Conservation (phyloP, 2,113 vertebrate species). For the Halcyon malimbica region DNA sequence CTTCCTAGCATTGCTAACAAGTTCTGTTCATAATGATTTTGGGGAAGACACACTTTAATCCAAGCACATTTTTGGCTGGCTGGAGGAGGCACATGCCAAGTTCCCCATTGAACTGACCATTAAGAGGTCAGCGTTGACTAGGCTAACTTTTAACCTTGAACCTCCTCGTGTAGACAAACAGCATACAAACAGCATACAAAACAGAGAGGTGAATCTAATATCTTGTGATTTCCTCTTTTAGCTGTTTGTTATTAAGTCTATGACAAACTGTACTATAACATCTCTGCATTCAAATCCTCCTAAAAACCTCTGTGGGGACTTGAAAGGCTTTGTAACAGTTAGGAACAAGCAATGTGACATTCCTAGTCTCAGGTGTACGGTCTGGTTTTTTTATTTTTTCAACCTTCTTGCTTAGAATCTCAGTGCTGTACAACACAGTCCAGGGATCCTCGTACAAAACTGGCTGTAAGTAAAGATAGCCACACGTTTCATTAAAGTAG, state of each 20-base stretch:
- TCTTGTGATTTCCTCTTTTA: background rate
- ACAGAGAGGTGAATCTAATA: background rate
- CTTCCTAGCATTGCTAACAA: background rate
- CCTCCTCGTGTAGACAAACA: background rate
- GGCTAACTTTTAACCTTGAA: background rate
- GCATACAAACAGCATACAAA: background rate
- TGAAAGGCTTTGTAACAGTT: background rate
- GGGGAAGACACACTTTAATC: background rate
- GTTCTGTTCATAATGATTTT: background rate
- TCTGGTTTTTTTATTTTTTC: background rate
- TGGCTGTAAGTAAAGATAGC: background rate
- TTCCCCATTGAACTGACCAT: background rate
- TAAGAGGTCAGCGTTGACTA: background rate
- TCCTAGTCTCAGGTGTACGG: background rate
- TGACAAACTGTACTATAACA: background rate
- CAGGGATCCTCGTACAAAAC: background rate
- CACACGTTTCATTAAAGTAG: background rate
- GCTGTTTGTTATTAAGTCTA: background rate
- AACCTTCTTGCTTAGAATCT: background rate
- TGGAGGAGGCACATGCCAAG: background rate
- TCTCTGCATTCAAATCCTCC: background rate
- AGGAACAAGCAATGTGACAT: background rate
- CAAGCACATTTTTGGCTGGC: background rate
- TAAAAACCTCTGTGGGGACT: background rate
- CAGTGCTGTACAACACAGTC: background rate